Conservation (phyloP, 2,888 invertebrate species). For the Euproctis similis region DNA sequence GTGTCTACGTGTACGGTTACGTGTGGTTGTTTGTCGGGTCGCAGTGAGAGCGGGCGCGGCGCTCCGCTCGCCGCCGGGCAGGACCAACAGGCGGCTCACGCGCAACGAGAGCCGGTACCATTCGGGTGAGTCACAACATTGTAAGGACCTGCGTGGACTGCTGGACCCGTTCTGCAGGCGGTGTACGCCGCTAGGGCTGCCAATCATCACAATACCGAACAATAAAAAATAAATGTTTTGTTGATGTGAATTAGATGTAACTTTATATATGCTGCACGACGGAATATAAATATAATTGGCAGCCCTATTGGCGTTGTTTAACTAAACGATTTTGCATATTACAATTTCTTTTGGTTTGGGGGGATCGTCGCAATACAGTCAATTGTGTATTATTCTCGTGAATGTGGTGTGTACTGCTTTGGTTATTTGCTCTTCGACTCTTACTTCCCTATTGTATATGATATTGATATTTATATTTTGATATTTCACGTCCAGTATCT, state of each 20-base stretch:
- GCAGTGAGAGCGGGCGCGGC: conserved; percentile 71
- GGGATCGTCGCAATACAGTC: no score
- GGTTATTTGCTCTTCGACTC: no score
- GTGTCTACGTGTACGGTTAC: conserved; percentile 48
- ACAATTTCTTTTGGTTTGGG: conserved; percentile 18
- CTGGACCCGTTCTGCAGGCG: no score
- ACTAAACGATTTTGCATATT: conserved; percentile 12
- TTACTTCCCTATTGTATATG: no score
- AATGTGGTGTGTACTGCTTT: no score
- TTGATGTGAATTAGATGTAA: no score
- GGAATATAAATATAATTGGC: conserved; percentile 13
- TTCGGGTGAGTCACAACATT: conserved; percentile 85
- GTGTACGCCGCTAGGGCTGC: conserved; percentile 22
- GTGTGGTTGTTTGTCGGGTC: conserved; percentile 73
- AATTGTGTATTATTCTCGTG: no score
- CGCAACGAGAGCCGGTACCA: conserved; percentile 96
- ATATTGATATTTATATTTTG: no score
- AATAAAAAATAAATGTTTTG: no score
- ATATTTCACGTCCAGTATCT: no score
- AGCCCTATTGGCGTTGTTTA: conserved; percentile 23
- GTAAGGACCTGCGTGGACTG: conserved; percentile 35
- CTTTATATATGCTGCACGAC: no score
- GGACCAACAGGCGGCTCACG: conserved; percentile 92
- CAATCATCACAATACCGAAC: no score
- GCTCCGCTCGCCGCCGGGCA: conserved; percentile 77